Conservation (phyloP, 2,888 invertebrate genomes). For the Ommatoiulus sabulosus region DNA sequence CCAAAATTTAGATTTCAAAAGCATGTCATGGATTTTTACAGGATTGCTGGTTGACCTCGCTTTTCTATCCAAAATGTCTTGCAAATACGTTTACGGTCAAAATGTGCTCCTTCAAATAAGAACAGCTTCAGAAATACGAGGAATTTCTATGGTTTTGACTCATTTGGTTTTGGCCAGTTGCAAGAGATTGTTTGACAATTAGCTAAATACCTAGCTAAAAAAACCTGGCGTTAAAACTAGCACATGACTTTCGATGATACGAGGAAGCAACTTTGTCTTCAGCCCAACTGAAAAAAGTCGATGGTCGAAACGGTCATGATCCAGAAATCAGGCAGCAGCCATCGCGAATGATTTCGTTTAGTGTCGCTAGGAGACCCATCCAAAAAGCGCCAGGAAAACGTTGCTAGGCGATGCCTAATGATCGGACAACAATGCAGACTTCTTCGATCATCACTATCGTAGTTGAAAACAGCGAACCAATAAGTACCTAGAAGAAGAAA, state of each 20-base stretch:
- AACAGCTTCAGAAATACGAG: neutral
- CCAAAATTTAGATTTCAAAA: neutral
- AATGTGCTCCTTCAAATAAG: neutral
- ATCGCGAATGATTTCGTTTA: neutral
- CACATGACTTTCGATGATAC: neutral
- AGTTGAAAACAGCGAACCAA: conserved; percentile 28
- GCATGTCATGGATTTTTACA: neutral
- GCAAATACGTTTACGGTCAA: neutral
- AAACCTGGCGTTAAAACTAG: neutral
- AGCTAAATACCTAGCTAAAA: neutral
- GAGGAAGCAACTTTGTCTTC: neutral
- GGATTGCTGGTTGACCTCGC: neutral
- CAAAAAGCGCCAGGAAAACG: neutral
- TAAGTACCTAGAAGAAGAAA: conserved; percentile 28
- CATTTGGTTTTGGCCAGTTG: neutral
- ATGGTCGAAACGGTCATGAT: neutral
- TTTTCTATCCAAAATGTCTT: neutral
- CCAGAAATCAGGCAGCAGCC: conserved; percentile 13
- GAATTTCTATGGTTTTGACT: neutral
- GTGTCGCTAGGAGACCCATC: conserved; percentile 24
- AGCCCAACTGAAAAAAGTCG: neutral
- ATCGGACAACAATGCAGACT: conserved; percentile 17
- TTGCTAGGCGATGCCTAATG: conserved; percentile 43
- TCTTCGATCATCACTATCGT: conserved; percentile 19
- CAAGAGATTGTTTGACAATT: neutral